Evolutionary conservation across 2,888 invertebrate genomes (phyloP).

Genomic region (Acrocera orbiculus): DNA sequence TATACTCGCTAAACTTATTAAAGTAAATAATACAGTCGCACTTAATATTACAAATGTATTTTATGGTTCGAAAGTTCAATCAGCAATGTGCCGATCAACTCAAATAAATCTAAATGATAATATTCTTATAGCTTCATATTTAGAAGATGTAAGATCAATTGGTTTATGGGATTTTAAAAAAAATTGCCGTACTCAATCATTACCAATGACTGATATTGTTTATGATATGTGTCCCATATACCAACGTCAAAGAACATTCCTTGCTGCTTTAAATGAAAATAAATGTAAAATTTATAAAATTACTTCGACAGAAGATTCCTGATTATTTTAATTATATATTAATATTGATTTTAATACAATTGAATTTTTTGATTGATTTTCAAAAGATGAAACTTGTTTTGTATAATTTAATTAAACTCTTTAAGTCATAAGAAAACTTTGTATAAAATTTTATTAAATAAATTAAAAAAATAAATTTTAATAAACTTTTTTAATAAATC

Average conservation of each 20-base stretch:
- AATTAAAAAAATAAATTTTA: no score
- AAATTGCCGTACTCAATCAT: slow-evolving; percentile 34
- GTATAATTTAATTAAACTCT: no score
- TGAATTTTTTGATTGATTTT: no score
- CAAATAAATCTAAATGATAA: slow-evolving; percentile 29
- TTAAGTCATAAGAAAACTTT: no score
- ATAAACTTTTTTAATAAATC: no score
- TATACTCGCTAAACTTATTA: slow-evolving; percentile 34
- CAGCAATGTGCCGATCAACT: slow-evolving; percentile 39
- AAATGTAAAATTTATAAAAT: slow-evolving; percentile 47
- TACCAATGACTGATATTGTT: slow-evolving; percentile 47
- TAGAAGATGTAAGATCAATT: slow-evolving; percentile 50
- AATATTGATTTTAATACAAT: no score
- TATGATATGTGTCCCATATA: slow-evolving; percentile 48
- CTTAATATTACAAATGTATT: slow-evolving; percentile 43
- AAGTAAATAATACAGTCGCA: slow-evolving; percentile 32
- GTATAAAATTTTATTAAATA: no score
- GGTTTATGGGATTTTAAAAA: slow-evolving; percentile 45
- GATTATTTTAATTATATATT: no score
- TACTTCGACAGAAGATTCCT: background rate
- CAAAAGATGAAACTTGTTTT: no score
- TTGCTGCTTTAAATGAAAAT: slow-evolving; percentile 48
- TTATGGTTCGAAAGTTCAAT: slow-evolving; percentile 47
- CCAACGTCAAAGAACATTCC: slow-evolving; percentile 34
- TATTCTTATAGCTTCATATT: slow-evolving; percentile 51